Evolutionary conservation across 2,113 vertebrate species (phyloP), one percentile per base, ranked within the genome.

Genomic region (Varanus salvator): DNA sequence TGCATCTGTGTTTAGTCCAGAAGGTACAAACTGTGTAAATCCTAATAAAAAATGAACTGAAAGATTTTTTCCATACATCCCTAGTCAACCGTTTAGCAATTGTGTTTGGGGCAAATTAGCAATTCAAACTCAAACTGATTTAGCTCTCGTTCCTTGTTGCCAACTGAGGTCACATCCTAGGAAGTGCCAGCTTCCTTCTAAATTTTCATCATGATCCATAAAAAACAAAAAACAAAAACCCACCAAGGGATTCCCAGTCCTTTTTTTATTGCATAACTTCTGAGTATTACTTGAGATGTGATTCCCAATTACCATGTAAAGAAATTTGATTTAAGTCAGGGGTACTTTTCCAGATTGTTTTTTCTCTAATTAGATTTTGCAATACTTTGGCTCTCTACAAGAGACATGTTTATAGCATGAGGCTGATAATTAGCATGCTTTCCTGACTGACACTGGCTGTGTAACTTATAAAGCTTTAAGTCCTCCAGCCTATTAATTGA

Each of bases 401-500:
- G n/a, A 88, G 64, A 89, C 19, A 91, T 90, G 92, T 93, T 89
- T 92, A 92, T 94, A 93, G 71, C 80, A 77, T 86, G n/a, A 89
- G 52, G 83, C 71, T 95, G 88, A 92, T 68, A 95, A 68, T 83
- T 92, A 34, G 89, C 85, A 89, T 90, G 21, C 66, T 92, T 93
- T 91, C 74, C 54, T 72, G 71, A 34, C 52, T 38, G 72, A 44
- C 8, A 50, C 23, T 0, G 0, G 34, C 64, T 76, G 38, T 44
- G n/a, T 89, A 74, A 94, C 80, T 25, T 92, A 93, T 91, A 75
- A 92, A 91, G 81, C 85, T 77, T 91, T 93, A 90, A 94, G 91
- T 44, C 54, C 75, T 93, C 91, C 15, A 60, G 77, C 50, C 48
- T 82, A 90, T 90, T 89, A 92, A 27, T 34, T 90, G 77, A 86